Conservation (phyloP, 1,140 invertebrate genomes). For the Diabrotica virgifera region DNA sequence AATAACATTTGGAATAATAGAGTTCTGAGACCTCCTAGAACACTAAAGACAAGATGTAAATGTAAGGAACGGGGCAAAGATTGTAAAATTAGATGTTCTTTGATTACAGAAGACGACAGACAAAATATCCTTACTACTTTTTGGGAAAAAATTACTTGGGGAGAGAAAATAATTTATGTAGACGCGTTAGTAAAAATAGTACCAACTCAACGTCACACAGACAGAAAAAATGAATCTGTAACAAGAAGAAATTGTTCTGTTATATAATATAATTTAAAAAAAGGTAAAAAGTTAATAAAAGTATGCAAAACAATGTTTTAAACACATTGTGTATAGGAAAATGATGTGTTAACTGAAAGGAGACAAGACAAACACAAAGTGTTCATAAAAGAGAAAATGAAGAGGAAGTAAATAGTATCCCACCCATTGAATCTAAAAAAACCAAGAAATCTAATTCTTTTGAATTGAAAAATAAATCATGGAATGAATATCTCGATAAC, state of each 20-base stretch:
- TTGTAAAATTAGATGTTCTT: too few species aligned
- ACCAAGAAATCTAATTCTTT: neutral
- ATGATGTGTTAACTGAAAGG: neutral
- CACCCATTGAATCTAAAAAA: neutral
- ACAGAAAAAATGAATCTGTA: neutral
- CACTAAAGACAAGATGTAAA: too few species aligned
- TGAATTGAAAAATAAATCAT: neutral
- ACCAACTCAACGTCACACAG: neutral
- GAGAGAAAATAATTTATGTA: neutral
- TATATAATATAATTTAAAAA: neutral
- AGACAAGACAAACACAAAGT: neutral
- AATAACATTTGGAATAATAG: too few species aligned
- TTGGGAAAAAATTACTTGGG: neutral
- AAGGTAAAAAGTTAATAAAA: neutral
- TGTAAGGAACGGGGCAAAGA: too few species aligned
- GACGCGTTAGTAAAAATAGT: neutral
- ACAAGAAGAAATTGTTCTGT: neutral
- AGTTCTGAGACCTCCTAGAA: too few species aligned
- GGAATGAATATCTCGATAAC: neutral
- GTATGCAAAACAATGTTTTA: slow-evolving; percentile 4
- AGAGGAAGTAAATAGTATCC: too few species aligned
- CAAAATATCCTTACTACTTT: too few species aligned
- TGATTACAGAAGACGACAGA: too few species aligned
- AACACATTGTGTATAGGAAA: neutral
- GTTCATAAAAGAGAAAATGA: too few species aligned